Conservation (phyloP, 2,797 vertebrate species). For the Pygocentrus nattereri region DNA sequence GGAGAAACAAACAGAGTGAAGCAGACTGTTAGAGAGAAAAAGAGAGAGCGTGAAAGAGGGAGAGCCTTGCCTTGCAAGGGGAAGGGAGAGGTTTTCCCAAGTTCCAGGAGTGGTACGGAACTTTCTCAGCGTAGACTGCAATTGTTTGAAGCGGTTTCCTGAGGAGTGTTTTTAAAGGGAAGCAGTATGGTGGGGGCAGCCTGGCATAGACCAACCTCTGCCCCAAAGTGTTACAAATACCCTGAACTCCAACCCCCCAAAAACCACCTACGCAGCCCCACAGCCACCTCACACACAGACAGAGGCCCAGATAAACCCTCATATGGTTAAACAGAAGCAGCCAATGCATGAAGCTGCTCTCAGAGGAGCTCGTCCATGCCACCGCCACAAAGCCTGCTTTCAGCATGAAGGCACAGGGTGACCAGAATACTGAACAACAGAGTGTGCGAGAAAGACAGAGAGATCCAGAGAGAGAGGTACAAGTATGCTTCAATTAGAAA, state of each 20-base stretch:
- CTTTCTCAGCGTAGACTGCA: constrained; percentile 65
- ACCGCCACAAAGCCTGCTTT: constrained; percentile 34
- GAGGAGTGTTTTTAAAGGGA: constrained; percentile 68
- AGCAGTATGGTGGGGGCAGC: constrained; percentile 56
- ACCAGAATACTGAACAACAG: constrained; percentile 24
- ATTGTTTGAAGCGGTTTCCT: constrained; percentile 73
- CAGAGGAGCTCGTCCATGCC: not conserved
- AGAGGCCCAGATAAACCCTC: constrained; percentile 1
- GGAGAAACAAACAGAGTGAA: not conserved
- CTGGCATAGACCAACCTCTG: constrained; percentile 63
- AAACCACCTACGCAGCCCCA: constrained; percentile 22
- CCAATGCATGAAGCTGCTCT: constrained; percentile 8
- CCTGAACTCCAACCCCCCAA: constrained; percentile 37
- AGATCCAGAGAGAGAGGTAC: not conserved
- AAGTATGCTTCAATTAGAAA: not conserved
- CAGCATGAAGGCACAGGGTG: not conserved
- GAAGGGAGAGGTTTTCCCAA: constrained; percentile 70
- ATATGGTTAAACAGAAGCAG: constrained; percentile 7
- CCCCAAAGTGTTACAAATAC: constrained; percentile 53
- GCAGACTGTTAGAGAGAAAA: not conserved
- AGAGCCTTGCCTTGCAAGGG: constrained; percentile 51
- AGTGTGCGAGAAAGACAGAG: not conserved
- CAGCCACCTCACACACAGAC: constrained; percentile 26
- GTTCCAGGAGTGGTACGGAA: constrained; percentile 62
- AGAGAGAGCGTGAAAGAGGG: constrained; percentile 8